phyloP scores from a whole-genome alignment of 2,888 invertebrate species.

The Lochmaea crataegi region DNA sequence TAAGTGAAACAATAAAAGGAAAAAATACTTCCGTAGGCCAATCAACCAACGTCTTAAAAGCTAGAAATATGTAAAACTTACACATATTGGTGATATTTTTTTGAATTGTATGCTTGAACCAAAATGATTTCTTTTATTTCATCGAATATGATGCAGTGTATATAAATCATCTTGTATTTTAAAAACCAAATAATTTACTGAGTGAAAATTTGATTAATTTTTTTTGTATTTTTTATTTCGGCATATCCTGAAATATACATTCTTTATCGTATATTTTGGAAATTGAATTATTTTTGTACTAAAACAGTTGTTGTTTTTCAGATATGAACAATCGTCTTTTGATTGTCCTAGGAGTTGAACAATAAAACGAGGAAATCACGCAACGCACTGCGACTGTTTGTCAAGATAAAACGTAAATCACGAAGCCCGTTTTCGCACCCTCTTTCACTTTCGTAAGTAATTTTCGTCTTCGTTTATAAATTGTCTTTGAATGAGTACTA shows the following conservation, averaged over 20 bases:
- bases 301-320: background rate
- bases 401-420: constrained; percentile 16
- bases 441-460: constrained; percentile 7
- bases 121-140: too few relatives aligned
- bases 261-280: background rate
- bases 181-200: too few relatives aligned
- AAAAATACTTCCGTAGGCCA: background rate
- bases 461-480: background rate
- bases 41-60: background rate
- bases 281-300: background rate
- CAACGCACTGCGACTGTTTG: constrained; percentile 10
- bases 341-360: constrained; percentile 15
- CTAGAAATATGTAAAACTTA: too few relatives aligned
- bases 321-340: background rate
- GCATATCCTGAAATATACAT: too few relatives aligned
- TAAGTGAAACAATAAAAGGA: constrained; percentile 26
- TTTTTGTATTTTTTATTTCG: too few relatives aligned
- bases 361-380: constrained; percentile 14
- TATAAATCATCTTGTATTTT: too few relatives aligned
- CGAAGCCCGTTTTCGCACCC: background rate
- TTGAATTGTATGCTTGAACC: too few relatives aligned
- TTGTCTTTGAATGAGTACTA: constrained; percentile 34
- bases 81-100: too few relatives aligned
- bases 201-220: too few relatives aligned
- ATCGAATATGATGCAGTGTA: too few relatives aligned